Evolutionary conservation across 2,888 invertebrate species (phyloP).

Genomic region (Heterodera filipjevi): DNA sequence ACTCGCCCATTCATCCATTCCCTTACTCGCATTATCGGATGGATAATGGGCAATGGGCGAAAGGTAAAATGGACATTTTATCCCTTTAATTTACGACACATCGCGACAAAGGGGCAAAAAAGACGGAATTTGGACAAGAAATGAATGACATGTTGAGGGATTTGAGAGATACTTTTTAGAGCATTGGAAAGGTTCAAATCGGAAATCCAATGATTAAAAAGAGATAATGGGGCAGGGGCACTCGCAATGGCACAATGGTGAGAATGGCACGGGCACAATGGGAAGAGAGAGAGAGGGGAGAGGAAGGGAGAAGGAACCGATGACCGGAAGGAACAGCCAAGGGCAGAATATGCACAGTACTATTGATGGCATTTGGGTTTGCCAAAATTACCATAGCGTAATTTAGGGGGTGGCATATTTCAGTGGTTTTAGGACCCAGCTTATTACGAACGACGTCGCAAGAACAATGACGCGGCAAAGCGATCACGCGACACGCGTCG

Average conservation of each 20-base stretch:
- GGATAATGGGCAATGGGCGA: not conserved
- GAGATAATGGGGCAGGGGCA: not conserved
- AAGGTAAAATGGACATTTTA: not conserved
- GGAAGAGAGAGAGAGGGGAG: not conserved
- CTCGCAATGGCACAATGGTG: not conserved
- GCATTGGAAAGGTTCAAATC: not conserved
- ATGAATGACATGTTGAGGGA: not conserved
- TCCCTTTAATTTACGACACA: not conserved
- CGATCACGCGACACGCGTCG: constrained; percentile 86
- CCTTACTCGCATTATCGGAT: constrained; percentile 15
- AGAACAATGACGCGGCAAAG: constrained; percentile 93
- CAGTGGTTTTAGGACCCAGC: constrained; percentile 68
- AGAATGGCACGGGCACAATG: not conserved
- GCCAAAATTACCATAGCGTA: not conserved
- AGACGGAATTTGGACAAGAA: constrained; percentile 5
- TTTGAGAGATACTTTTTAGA: not conserved
- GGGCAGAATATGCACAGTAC: not conserved
- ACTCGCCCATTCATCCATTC: not conserved
- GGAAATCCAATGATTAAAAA: not conserved
- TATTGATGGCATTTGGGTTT: not conserved
- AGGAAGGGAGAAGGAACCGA: not conserved
- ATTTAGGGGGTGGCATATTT: no score
- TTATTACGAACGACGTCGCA: constrained; percentile 83
- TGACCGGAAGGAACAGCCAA: not conserved
- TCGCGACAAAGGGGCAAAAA: not conserved